These are phyloP conservation scores for Poecilia picta DNA, from an alignment of 2,797 vertebrate species.

Conservation along the genomic window DNA sequence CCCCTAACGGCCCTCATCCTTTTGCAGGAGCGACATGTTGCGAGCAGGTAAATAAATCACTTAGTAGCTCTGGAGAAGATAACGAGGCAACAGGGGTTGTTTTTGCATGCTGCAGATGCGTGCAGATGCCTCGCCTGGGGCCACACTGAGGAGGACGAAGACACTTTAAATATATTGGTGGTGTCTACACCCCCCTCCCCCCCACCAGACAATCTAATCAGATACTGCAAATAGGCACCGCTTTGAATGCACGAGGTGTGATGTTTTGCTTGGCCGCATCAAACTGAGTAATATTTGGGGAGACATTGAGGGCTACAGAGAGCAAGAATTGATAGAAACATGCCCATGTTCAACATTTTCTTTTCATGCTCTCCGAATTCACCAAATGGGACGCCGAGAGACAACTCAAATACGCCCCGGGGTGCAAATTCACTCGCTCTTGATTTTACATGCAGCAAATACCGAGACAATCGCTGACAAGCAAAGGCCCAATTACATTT, in stretches of 20 bases:
- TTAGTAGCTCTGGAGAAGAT: constrained; percentile 78
- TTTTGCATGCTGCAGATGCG: constrained; percentile 69
- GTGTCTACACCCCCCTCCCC: constrained; percentile 41
- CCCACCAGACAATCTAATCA: constrained; percentile 57
- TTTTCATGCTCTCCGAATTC: constrained; percentile 48
- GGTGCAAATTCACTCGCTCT: constrained; percentile 51
- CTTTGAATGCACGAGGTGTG: constrained; percentile 38
- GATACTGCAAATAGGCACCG: constrained; percentile 40
- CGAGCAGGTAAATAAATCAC: constrained; percentile 84
- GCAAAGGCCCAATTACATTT: constrained; percentile 71
- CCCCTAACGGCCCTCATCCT: constrained; percentile 43
- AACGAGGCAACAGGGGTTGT: constrained; percentile 80
- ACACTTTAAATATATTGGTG: constrained; percentile 55
- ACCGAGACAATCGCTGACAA: constrained; percentile 57
- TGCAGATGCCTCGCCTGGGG: constrained; percentile 75
- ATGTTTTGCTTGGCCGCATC: constrained; percentile 23
- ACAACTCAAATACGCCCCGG: constrained; percentile 48
- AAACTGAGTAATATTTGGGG: constrained; percentile 35
- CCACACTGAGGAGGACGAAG: constrained; percentile 62
- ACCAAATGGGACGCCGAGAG: constrained; percentile 41
- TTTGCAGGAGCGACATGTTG: constrained; percentile 64
- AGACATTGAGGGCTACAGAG: constrained; percentile 15
- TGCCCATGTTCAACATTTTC: constrained; percentile 39
- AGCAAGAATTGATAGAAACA: constrained; percentile 22
- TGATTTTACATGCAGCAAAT: constrained; percentile 53